Percentiles rank a stretch among this genome's conserved stretches.
Evolutionary conservation across 2,797 vertebrate species (phyloP).

Genomic region (Hippopotamyrus pictus): DNA sequence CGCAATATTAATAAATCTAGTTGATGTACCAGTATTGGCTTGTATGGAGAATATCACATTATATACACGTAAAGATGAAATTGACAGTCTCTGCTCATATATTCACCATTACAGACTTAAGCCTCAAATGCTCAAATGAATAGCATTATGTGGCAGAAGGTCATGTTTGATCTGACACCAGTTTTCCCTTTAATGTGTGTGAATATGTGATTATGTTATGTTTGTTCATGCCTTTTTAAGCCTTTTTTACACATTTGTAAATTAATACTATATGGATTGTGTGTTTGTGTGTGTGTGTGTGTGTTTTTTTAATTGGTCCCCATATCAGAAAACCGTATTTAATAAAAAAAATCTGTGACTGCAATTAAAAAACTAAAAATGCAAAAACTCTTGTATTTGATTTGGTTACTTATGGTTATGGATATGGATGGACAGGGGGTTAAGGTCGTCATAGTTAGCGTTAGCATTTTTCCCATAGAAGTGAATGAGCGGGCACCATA

Average conservation of each 20-base stretch:
- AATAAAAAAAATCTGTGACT: not conserved
- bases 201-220: not conserved
- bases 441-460: not conserved
- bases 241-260: not conserved
- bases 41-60: not conserved
- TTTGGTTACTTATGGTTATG: not conserved
- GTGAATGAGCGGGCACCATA: not conserved
- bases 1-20: not conserved
- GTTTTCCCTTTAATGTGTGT: not conserved
- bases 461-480: not conserved
- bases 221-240: not conserved
- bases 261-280: not conserved
- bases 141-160: not conserved
- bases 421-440: not conserved
- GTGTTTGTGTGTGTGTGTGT: not conserved
- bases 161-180: slow-evolving; percentile 6
- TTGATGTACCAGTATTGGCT: not conserved
- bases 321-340: too few relatives aligned
- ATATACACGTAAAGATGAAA: not conserved
- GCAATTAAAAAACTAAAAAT: not conserved
- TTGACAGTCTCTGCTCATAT: not conserved
- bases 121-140: not conserved
- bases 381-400: not conserved
- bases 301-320: too few relatives aligned
- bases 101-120: not conserved